Evolutionary conservation across 2,888 invertebrate species (phyloP).

Genomic region (Erebia aethiops): DNA sequence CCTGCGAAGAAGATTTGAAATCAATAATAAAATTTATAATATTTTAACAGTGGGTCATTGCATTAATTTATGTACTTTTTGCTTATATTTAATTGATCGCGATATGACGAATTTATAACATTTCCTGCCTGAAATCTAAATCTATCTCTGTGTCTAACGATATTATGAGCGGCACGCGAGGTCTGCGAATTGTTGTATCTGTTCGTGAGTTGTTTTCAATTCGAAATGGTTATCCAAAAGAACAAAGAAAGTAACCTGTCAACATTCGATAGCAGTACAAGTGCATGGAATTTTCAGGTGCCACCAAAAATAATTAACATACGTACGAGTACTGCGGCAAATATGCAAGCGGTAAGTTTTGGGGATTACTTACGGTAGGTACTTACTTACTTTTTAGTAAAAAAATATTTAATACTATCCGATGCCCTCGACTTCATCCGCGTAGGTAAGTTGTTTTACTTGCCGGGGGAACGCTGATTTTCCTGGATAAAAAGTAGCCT

Average conservation of each 20-base stretch:
- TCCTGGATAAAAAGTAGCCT: no score
- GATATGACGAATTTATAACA: no score
- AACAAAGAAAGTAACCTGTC: constrained; percentile 62
- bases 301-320: constrained; percentile 61
- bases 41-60: no score
- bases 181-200: constrained; percentile 10
- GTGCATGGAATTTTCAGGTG: constrained; percentile 70
- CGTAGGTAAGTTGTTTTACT: no score
- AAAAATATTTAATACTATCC: no score
- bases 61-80: no score
- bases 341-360: constrained; percentile 66
- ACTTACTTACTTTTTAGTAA: background rate
- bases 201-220: constrained; percentile 18
- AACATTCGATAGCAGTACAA: constrained; percentile 54
- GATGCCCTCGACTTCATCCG: no score
- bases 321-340: constrained; percentile 54
- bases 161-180: constrained; percentile 16
- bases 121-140: background rate
- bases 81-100: no score
- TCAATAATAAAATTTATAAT: no score
- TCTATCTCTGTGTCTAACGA: background rate
- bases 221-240: constrained; percentile 78
- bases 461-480: no score
- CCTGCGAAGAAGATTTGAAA: no score
- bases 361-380: background rate